These are phyloP conservation scores for Paragorgia papillata DNA, from an alignment of 92 coral and sea anemone species.

Conservation along the genomic window DNA sequence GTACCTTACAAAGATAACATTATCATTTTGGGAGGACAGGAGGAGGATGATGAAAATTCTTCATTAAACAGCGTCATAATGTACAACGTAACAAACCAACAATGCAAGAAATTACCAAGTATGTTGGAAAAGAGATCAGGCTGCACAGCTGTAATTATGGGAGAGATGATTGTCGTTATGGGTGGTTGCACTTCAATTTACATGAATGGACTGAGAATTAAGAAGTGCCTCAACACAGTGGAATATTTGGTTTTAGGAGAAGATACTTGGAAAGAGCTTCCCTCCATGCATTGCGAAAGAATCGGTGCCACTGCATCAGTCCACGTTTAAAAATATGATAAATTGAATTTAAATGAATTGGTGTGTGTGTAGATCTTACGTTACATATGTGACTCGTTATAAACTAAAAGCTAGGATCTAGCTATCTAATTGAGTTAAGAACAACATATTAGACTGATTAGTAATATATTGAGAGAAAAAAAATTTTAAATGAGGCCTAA, in stretches of 20 bases:
- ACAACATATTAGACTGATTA: too few species aligned
- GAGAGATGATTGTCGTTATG: constrained; percentile 67
- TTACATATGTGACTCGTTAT: too few species aligned
- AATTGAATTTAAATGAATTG: too few species aligned
- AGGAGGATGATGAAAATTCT: background rate
- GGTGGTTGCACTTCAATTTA: constrained; percentile 73
- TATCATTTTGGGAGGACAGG: constrained; percentile 12
- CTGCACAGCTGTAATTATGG: constrained; percentile 74
- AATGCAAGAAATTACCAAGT: constrained; percentile 69
- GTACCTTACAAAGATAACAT: constrained; percentile 21
- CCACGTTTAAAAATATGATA: background rate
- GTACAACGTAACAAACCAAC: constrained; percentile 69
- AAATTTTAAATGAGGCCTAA: too few species aligned
- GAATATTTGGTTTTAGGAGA: background rate
- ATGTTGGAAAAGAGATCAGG: constrained; percentile 82
- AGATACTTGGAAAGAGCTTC: background rate
- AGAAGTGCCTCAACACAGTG: background rate
- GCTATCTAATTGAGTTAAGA: too few species aligned
- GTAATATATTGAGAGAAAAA: too few species aligned
- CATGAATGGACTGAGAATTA: too few species aligned
- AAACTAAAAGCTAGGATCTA: too few species aligned
- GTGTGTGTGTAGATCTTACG: too few species aligned
- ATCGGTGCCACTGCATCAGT: constrained; percentile 8
- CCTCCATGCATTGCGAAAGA: constrained; percentile 15
- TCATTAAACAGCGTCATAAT: constrained; percentile 13